A percentile compares a stretch with the other conserved stretches of the same genome.
These are phyloP conservation scores for Pantala flavescens DNA, from an alignment of 1,140 invertebrate species.

Conservation along the genomic window DNA sequence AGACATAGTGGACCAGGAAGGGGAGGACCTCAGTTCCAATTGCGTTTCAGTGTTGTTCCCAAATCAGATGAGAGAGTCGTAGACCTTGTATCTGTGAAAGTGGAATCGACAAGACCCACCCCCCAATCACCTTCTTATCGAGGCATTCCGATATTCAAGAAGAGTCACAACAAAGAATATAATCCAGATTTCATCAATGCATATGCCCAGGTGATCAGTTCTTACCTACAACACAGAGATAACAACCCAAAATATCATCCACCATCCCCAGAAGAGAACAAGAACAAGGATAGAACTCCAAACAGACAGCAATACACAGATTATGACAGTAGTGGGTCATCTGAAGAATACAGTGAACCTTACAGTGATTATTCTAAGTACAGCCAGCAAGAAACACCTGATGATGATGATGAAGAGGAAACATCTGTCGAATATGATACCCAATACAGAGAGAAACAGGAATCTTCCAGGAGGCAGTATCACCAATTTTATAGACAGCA, in stretches of 20 bases:
- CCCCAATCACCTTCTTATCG: not conserved
- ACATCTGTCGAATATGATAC: not conserved
- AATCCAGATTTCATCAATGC: not conserved
- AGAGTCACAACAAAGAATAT: not conserved
- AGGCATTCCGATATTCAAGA: not conserved
- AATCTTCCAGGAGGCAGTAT: not conserved
- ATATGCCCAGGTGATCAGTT: not conserved
- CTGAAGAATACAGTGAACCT: not conserved
- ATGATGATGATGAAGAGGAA: too few relatives aligned
- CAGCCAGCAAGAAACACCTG: too few relatives aligned
- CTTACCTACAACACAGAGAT: not conserved
- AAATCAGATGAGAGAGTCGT: not conserved
- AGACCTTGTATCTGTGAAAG: not conserved
- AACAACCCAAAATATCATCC: not conserved
- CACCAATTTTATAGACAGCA: not conserved
- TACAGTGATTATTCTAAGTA: not conserved
- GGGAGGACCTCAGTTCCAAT: not conserved
- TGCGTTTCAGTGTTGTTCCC: constrained; percentile 12
- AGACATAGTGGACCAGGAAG: constrained; percentile 15
- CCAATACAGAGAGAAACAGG: not conserved
- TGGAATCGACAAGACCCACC: not conserved
- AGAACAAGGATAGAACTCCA: not conserved
- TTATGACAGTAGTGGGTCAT: not conserved
- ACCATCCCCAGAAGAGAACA: not conserved
- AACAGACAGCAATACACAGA: not conserved